Conservation (phyloP, 2,888 invertebrate genomes). For the Lamproptera curius region DNA sequence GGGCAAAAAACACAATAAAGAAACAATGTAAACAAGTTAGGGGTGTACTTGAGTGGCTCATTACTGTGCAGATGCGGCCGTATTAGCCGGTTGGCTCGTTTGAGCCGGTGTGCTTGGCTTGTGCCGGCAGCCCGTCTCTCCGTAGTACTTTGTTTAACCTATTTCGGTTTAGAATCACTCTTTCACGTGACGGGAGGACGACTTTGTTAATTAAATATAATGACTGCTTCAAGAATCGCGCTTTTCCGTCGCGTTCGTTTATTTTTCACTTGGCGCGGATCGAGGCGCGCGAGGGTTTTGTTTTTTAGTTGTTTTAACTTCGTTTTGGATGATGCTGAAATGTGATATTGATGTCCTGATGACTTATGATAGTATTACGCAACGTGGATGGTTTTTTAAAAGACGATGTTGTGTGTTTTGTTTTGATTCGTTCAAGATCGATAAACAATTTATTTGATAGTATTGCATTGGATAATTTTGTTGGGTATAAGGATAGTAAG, state of each 20-base stretch:
- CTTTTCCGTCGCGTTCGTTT: constrained; percentile 12
- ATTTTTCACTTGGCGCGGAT: constrained; percentile 1
- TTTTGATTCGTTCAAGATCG: too few relatives aligned
- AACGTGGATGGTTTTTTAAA: too few relatives aligned
- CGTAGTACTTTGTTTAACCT: constrained; percentile 66
- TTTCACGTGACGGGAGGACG: constrained; percentile 58
- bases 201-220: constrained; percentile 57
- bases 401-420: too few relatives aligned
- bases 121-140: constrained; percentile 35
- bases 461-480: too few relatives aligned
- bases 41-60: constrained; percentile 75
- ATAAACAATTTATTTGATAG: too few relatives aligned
- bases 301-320: background rate
- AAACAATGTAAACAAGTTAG: constrained; percentile 78
- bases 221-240: constrained; percentile 24
- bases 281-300: background rate
- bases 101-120: constrained; percentile 42
- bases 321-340: background rate
- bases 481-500: too few relatives aligned
- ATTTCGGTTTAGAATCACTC: constrained; percentile 72
- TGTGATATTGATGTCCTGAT: background rate
- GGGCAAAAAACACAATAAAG: constrained; percentile 77
- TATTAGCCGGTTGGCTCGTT: constrained; percentile 61
- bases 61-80: constrained; percentile 69
- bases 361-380: background rate